phyloP scores from a whole-genome alignment of 1,140 invertebrate genomes.

The Daktulosphaira vitifoliae region DNA sequence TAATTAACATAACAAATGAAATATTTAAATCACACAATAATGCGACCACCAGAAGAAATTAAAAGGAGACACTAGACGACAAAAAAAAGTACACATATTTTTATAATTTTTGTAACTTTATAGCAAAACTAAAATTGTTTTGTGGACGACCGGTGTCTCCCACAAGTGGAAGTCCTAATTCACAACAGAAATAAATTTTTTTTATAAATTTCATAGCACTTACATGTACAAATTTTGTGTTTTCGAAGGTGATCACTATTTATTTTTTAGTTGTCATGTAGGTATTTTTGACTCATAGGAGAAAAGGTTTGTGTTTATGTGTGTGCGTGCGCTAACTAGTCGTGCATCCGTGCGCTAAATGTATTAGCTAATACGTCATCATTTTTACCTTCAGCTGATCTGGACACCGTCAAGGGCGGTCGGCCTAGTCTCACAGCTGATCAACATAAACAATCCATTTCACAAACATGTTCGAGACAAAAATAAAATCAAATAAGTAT shows the following conservation, averaged over 20 bases:
- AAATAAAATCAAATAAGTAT: slow-evolving; percentile 29
- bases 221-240: slow-evolving; percentile 6
- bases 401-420: slow-evolving; percentile 38
- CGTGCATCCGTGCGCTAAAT: slow-evolving; percentile 32
- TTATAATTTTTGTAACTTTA: too few relatives aligned
- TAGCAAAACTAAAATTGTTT: too few relatives aligned
- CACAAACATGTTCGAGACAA: slow-evolving; percentile 20
- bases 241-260: slow-evolving; percentile 25
- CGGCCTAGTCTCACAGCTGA: slow-evolving; percentile 39
- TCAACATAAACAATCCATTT: slow-evolving; percentile 11
- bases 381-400: slow-evolving; percentile 41
- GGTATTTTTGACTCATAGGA: too few relatives aligned
- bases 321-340: slow-evolving; percentile 18
- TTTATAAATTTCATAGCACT: slow-evolving; percentile 19
- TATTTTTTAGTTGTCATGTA: slow-evolving; percentile 20
- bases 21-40: too few relatives aligned
- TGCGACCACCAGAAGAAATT: too few relatives aligned
- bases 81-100: too few relatives aligned
- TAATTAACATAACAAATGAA: too few relatives aligned
- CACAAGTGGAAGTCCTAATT: too few relatives aligned
- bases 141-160: too few relatives aligned
- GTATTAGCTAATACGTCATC: slow-evolving; percentile 29
- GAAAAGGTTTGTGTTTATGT: neutral
- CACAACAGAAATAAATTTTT: too few relatives aligned
- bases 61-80: too few relatives aligned